A percentile compares a stretch with the other conserved stretches of the same genome.
Conservation (phyloP, 2,113 vertebrate species). For the Romanogobio albipinnatus region DNA sequence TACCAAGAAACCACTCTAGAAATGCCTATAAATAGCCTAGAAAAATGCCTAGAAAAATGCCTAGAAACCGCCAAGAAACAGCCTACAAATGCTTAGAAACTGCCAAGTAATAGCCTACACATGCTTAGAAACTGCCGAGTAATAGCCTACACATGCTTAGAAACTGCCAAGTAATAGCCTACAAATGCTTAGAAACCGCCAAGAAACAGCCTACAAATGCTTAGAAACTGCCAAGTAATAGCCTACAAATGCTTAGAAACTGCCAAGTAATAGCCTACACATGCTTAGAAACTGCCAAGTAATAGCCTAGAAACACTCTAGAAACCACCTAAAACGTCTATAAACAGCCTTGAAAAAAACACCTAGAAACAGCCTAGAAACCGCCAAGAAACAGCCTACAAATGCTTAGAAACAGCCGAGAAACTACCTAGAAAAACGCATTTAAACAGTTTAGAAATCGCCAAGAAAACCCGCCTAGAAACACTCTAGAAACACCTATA, state of each 20-base stretch:
- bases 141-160: background rate
- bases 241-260: background rate
- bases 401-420: too few species aligned
- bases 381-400: background rate
- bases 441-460: too few species aligned
- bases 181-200: background rate
- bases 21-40: background rate
- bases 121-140: background rate
- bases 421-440: too few species aligned
- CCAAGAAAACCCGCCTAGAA: too few species aligned
- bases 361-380: background rate
- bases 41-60: too few species aligned
- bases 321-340: background rate
- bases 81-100: background rate
- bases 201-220: background rate
- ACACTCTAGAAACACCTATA: too few species aligned
- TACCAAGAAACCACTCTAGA: background rate
- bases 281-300: background rate
- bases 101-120: background rate
- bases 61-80: background rate
- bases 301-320: background rate
- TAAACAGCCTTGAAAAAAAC: too few species aligned
- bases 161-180: background rate
- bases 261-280: background rate
- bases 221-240: background rate